Evolutionary conservation across 2,113 vertebrate genomes (phyloP).

Genomic region (Raja brachyura): DNA sequence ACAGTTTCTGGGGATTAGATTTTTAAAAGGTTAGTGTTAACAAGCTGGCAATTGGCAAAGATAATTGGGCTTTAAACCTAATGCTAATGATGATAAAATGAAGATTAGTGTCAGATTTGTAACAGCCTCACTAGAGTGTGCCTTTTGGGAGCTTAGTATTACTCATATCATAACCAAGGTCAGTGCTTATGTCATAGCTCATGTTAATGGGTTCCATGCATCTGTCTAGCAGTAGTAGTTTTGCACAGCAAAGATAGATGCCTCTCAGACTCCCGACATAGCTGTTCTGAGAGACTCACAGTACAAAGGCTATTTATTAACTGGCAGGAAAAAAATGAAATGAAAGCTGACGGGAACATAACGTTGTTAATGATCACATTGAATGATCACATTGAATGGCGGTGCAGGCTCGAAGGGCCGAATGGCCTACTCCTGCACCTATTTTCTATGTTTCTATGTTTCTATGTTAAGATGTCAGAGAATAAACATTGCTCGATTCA

Average conservation of each 20-base stretch:
- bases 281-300: neutral
- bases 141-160: constrained; percentile 11
- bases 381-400: too few relatives aligned
- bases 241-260: neutral
- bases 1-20: neutral
- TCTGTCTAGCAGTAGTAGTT: neutral
- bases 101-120: neutral
- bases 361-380: too few relatives aligned
- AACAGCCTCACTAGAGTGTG: neutral
- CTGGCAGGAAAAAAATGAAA: neutral
- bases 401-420: too few relatives aligned
- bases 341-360: neutral
- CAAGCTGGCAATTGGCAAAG: neutral
- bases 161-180: neutral
- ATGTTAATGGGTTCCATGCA: neutral
- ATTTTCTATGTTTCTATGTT: too few relatives aligned
- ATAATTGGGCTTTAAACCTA: constrained; percentile 13
- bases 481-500: neutral
- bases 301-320: neutral
- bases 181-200: neutral
- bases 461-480: too few relatives aligned
- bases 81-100: constrained; percentile 9
- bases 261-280: neutral
- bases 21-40: neutral
- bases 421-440: too few relatives aligned